A percentile compares a stretch with the other conserved stretches of the same genome.
These are phyloP conservation scores for Lagothrix lagotricha DNA, from an alignment of 2,797 vertebrate species.

Conservation along the genomic window DNA sequence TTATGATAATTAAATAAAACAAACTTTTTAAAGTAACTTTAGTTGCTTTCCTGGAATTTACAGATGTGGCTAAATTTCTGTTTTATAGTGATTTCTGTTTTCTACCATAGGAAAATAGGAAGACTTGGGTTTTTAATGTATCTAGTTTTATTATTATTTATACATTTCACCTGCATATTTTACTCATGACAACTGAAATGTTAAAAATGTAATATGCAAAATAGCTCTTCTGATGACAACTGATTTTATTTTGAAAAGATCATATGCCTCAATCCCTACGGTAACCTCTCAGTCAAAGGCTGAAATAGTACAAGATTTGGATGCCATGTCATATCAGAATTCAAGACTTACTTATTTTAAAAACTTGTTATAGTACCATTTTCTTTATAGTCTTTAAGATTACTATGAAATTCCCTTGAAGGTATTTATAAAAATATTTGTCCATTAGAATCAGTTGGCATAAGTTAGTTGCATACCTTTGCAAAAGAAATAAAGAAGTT, in stretches of 20 bases:
- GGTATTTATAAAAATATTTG: conserved; percentile 17
- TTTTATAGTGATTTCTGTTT: background rate
- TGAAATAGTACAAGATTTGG: background rate
- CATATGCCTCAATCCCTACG: background rate
- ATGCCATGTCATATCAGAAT: background rate
- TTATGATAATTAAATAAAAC: background rate
- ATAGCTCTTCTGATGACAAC: background rate
- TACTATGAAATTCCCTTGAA: background rate
- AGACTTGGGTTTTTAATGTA: background rate
- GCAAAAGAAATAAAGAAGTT: background rate
- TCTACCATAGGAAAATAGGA: background rate
- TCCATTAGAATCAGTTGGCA: background rate
- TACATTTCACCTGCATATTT: background rate
- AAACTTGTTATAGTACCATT: background rate
- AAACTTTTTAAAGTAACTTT: background rate
- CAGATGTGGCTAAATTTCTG: background rate
- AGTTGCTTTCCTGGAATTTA: background rate
- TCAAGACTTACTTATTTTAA: background rate
- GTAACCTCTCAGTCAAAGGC: background rate
- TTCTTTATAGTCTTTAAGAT: background rate
- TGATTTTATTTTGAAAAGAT: conserved; percentile 25
- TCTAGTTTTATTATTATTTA: conserved; percentile 44
- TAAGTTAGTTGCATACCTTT: background rate
- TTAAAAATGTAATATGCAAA: conserved; percentile 32
- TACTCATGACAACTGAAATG: background rate